A percentile compares a stretch with the other conserved stretches of the same genome.
These are phyloP conservation scores for Sandelia bainsii DNA, from an alignment of 2,797 vertebrate genomes.

Conservation along the genomic window DNA sequence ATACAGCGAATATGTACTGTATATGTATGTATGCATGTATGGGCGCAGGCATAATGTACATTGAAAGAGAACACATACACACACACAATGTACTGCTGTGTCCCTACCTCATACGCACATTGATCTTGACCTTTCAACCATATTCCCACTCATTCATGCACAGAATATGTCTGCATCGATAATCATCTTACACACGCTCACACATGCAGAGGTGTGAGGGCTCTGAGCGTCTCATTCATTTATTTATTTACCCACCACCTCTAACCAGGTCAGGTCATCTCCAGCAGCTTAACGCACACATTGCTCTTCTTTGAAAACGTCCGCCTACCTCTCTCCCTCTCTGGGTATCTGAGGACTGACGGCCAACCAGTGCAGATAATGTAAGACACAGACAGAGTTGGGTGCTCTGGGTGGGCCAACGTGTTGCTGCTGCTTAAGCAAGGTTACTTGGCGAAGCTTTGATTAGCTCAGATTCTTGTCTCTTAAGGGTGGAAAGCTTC, in stretches of 20 bases:
- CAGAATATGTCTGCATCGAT: conserved; percentile 44
- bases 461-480: conserved; percentile 51
- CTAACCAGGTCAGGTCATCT: conserved; percentile 70
- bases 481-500: conserved; percentile 18
- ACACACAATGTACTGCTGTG: neutral
- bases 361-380: conserved; percentile 2
- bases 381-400: neutral
- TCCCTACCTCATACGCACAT: conserved; percentile 37
- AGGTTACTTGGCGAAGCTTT: conserved; percentile 39
- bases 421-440: neutral
- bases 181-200: conserved; percentile 29
- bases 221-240: conserved; percentile 33
- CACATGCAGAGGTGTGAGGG: neutral
- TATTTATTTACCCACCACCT: conserved; percentile 58
- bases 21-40: conserved; percentile 32
- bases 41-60: neutral
- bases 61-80: conserved; percentile 12
- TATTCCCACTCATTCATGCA: conserved; percentile 49
- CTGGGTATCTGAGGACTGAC: conserved; percentile 38
- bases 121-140: conserved; percentile 42
- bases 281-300: conserved; percentile 50
- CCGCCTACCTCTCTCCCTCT: conserved; percentile 35
- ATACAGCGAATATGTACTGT: neutral
- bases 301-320: conserved; percentile 58
- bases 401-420: conserved; percentile 26